Evolutionary conservation across 2,888 invertebrate species (phyloP).

Genomic region (Trissonchulus latispiculum): DNA sequence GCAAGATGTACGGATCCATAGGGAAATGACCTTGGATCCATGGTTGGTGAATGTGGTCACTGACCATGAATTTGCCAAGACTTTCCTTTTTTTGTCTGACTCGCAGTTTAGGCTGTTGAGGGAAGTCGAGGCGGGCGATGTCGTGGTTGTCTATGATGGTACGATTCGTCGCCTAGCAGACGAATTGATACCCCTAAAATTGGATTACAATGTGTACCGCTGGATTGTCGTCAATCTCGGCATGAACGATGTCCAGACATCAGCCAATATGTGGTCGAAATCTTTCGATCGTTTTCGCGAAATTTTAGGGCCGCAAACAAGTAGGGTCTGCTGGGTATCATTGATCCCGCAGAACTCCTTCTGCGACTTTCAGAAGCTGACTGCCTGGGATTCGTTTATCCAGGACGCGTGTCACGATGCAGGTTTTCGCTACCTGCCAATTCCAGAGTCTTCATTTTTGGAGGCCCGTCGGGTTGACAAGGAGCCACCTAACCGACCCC

Average conservation of each 20-base stretch:
- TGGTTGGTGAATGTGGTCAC: neutral
- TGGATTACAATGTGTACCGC: neutral
- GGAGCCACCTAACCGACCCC: neutral
- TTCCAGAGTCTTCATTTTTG: neutral
- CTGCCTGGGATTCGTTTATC: neutral
- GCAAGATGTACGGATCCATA: neutral
- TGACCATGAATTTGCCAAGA: neutral
- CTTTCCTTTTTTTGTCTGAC: neutral
- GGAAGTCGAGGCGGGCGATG: neutral
- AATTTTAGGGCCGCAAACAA: neutral
- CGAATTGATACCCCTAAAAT: neutral
- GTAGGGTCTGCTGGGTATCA: neutral
- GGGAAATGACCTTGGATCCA: neutral
- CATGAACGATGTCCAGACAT: neutral
- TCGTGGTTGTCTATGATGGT: neutral
- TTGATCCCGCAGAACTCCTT: neutral
- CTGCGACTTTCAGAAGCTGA: neutral
- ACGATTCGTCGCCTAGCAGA: neutral
- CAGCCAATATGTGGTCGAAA: neutral
- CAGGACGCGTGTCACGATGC: neutral
- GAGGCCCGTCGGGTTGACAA: neutral
- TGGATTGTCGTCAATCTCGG: neutral
- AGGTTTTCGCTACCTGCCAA: neutral
- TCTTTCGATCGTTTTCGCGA: neutral
- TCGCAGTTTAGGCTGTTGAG: neutral